A percentile compares a stretch with the other conserved stretches of the same genome.
phyloP scores from a whole-genome alignment of 1,140 invertebrate species.

The Eubasilissa regina region DNA sequence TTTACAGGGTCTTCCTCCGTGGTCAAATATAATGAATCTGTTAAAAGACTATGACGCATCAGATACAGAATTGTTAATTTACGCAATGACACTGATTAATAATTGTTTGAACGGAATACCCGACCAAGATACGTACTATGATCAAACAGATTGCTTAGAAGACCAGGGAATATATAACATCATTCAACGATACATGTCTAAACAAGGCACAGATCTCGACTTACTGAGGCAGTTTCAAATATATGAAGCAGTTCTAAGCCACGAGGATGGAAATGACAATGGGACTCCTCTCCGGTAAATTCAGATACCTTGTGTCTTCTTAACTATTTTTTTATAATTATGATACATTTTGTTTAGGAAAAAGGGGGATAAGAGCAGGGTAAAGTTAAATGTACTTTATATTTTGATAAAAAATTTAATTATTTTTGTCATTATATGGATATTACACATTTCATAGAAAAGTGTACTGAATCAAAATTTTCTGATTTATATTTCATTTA shows the following conservation, averaged over 20 bases:
- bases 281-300: conserved; percentile 75
- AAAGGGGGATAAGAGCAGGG: no score
- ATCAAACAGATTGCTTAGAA: conserved; percentile 96
- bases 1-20: conserved; percentile 74
- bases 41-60: conserved; percentile 95
- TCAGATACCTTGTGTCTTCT: no score
- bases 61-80: conserved; percentile 96
- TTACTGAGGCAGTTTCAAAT: conserved; percentile 94
- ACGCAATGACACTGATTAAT: conserved; percentile 97
- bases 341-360: no score
- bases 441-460: no score
- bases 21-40: conserved; percentile 91
- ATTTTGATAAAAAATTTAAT: no score
- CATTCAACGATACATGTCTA: conserved; percentile 93
- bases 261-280: conserved; percentile 88
- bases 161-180: conserved; percentile 96
- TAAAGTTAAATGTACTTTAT: no score
- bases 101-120: conserved; percentile 96
- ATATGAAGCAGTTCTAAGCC: conserved; percentile 94
- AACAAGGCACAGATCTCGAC: conserved; percentile 94
- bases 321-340: no score
- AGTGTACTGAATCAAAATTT: no score
- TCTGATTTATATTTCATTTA: no score
- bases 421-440: no score
- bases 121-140: conserved; percentile 98